These are phyloP conservation scores for Gymnocephalus cernua DNA, from an alignment of 2,113 vertebrate genomes.

Conservation along the genomic window DNA sequence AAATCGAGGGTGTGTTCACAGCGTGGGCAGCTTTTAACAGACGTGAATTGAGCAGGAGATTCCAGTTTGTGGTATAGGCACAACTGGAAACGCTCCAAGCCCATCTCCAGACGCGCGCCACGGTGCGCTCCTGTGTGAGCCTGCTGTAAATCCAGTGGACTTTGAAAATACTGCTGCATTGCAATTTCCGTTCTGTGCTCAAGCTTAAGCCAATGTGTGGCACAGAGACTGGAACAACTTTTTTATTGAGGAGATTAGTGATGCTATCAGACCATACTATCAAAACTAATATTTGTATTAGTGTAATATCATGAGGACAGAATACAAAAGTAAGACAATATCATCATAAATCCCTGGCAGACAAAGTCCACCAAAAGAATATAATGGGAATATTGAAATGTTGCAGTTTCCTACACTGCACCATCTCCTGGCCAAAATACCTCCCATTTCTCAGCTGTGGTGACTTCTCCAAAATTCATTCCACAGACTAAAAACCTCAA, in stretches of 20 bases:
- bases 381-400: slow-evolving; percentile 62
- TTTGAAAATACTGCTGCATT: slow-evolving; percentile 63
- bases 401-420: slow-evolving; percentile 63
- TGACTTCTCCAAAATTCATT: slow-evolving; percentile 63
- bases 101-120: slow-evolving; percentile 66
- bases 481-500: slow-evolving; percentile 67
- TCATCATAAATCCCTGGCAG: slow-evolving; percentile 39
- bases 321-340: slow-evolving; percentile 32
- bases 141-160: slow-evolving; percentile 51
- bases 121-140: slow-evolving; percentile 41
- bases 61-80: slow-evolving; percentile 74
- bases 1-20: slow-evolving; percentile 83
- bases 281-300: neutral
- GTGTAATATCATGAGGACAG: neutral
- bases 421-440: slow-evolving; percentile 58
- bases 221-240: slow-evolving; percentile 49
- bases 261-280: neutral
- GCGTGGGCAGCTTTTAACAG: slow-evolving; percentile 80
- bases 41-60: slow-evolving; percentile 79
- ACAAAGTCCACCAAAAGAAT: slow-evolving; percentile 40
- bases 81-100: slow-evolving; percentile 60
- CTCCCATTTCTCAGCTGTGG: slow-evolving; percentile 69
- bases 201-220: slow-evolving; percentile 50
- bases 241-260: slow-evolving; percentile 7
- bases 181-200: slow-evolving; percentile 62